Evolutionary conservation across 2,888 invertebrate genomes (phyloP).

Genomic region (Xylocampa areola): DNA sequence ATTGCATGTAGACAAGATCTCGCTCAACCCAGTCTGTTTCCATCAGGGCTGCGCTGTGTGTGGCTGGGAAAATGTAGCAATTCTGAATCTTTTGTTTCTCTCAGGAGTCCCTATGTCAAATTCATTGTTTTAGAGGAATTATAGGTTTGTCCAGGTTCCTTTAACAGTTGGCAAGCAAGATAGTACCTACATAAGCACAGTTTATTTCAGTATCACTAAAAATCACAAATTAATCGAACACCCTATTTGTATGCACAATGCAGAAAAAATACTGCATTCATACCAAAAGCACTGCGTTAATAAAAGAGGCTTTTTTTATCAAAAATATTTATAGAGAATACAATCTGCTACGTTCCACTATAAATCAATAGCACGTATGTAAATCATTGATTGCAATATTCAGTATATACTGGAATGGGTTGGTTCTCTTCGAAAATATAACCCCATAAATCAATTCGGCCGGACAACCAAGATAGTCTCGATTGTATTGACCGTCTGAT

Average conservation of each 20-base stretch:
- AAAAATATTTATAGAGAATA: conserved; percentile 36
- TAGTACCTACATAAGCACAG: too few relatives aligned
- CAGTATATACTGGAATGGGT: conserved; percentile 66
- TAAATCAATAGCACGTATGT: conserved; percentile 60
- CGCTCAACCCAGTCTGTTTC: too few relatives aligned
- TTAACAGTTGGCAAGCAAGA: too few relatives aligned
- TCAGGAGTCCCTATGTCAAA: too few relatives aligned
- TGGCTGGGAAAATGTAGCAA: too few relatives aligned
- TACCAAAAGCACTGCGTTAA: conserved; percentile 24
- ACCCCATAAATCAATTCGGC: conserved; percentile 75
- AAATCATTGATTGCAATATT: conserved; percentile 73
- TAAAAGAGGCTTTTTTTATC: conserved; percentile 38
- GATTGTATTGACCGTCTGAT: conserved; percentile 73
- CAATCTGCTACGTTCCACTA: conserved; percentile 33
- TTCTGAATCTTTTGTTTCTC: too few relatives aligned
- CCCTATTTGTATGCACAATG: neutral
- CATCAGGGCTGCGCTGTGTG: too few relatives aligned
- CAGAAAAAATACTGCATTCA: conserved; percentile 4
- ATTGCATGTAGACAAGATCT: too few relatives aligned
- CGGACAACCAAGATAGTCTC: conserved; percentile 69
- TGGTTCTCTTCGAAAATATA: conserved; percentile 72
- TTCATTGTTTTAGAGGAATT: too few relatives aligned
- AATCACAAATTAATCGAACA: neutral
- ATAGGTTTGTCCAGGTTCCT: too few relatives aligned
- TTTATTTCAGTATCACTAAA: too few relatives aligned